Conservation (phyloP, 2,113 vertebrate species). For the Indicator indicator region DNA sequence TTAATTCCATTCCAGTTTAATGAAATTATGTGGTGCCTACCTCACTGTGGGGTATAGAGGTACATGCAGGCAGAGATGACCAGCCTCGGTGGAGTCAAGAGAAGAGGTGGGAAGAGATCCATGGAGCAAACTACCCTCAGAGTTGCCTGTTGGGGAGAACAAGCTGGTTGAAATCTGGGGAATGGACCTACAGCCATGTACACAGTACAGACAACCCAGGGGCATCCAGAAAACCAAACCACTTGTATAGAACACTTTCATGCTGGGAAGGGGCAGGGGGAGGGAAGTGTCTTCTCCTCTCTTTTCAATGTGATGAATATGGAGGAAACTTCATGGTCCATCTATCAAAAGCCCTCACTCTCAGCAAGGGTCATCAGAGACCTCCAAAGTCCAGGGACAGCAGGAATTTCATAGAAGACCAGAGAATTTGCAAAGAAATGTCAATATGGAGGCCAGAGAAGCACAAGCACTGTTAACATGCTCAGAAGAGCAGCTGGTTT, state of each 20-base stretch:
- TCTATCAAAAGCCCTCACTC: neutral
- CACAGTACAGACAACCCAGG: neutral
- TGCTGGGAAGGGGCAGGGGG: neutral
- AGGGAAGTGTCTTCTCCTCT: neutral
- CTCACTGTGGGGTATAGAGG: accelerated
- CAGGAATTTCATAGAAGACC: neutral
- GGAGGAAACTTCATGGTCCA: neutral
- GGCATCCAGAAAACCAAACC: neutral
- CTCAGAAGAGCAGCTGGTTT: neutral
- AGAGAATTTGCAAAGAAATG: neutral
- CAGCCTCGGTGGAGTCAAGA: neutral
- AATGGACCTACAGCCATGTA: neutral
- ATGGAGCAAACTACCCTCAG: neutral
- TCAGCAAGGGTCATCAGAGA: neutral
- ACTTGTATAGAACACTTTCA: neutral
- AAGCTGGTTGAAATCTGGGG: neutral
- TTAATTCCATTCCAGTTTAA: neutral
- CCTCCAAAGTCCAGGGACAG: neutral
- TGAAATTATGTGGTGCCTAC: accelerated
- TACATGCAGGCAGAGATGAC: neutral
- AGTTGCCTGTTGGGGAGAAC: neutral
- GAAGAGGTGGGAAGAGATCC: neutral
- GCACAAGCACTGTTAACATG: neutral
- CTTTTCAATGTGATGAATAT: neutral
- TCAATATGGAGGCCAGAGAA: neutral